Conservation (phyloP, 2,888 invertebrate species). For the Pseudolycoriella hygida region DNA sequence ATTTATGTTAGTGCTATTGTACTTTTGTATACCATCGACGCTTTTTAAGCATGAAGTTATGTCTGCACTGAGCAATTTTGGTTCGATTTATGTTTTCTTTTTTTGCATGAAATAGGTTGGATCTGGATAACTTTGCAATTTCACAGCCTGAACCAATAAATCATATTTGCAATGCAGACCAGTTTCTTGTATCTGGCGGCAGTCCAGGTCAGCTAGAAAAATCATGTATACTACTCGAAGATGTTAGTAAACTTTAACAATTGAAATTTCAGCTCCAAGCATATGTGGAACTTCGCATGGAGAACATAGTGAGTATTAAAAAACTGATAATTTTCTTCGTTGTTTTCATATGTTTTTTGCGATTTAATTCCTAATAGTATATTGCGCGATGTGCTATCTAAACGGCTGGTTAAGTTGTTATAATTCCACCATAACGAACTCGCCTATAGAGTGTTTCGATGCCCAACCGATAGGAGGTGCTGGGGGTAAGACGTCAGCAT, state of each 20-base stretch:
- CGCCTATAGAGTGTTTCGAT: too few relatives aligned
- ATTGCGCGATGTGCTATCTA: too few relatives aligned
- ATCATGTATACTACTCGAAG: too few relatives aligned
- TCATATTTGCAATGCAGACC: slow-evolving; percentile 68
- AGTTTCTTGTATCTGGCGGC: slow-evolving; percentile 69
- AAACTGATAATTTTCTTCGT: too few relatives aligned
- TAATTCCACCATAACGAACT: too few relatives aligned
- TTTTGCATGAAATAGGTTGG: slow-evolving; percentile 35
- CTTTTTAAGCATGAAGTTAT: slow-evolving; percentile 1
- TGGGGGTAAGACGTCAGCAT: too few relatives aligned
- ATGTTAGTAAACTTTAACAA: too few relatives aligned
- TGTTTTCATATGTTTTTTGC: not conserved
- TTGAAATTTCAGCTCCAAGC: slow-evolving; percentile 36
- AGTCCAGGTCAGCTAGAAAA: too few relatives aligned
- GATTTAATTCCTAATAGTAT: not conserved
- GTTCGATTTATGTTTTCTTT: too few relatives aligned
- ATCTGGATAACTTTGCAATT: slow-evolving; percentile 60
- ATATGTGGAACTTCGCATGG: slow-evolving; percentile 69
- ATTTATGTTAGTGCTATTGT: not conserved
- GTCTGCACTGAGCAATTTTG: not conserved
- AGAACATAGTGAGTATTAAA: slow-evolving; percentile 51
- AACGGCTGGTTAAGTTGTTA: too few relatives aligned
- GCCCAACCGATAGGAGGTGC: too few relatives aligned
- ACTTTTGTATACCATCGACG: not conserved
- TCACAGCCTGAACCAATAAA: slow-evolving; percentile 59